Evolutionary conservation across 2,888 invertebrate genomes (phyloP), one percentile per base, ranked within the genome.

Genomic region (Aporophyla nigra): DNA sequence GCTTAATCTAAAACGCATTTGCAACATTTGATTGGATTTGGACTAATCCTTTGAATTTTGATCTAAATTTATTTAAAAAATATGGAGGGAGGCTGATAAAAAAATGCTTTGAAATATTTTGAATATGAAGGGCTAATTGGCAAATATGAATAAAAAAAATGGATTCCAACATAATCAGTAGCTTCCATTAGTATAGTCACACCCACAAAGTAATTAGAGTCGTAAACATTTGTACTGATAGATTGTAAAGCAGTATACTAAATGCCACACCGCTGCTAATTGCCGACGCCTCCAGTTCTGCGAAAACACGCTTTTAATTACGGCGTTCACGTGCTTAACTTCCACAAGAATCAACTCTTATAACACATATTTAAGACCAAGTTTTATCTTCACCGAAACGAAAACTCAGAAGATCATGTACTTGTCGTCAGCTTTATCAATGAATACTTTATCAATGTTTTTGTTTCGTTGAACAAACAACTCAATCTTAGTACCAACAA

Each of bases 261-360:
- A 84, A 70, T 67, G 80, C 77, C 84, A 49, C 83, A 82, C 67
- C 78, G 88, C 86, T 89, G 88, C 76, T 86, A 80, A 78, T 74
- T 84, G 80, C 62, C 70, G 65, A 76, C 69, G 54, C 80, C 78
- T 83, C 72, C 71, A 79, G 82, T 78, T 83, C 82, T 75, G 71
- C 78, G 82, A 89, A 90, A 85, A 87, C 69, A 80, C 91, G 90
- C 90, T 86, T 87, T 84, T 84, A 79, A 80, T 86, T 69, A 67
- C 54, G 90, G 90, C 93, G 93, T 91, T 90, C 91, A 90, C 93
- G 93, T 92, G 90, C 89, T 51, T 82, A 68, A 79, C 80, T 85
- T 68, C 77, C 83, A 87, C 82, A 89, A 81, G 80, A 85, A 81
- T 83, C 84, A 80, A 69, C 46, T 84, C 65, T 82, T 80, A 75